Percentiles rank a stretch among this genome's conserved stretches.
Evolutionary conservation across 2,113 vertebrate species (phyloP).

Genomic region (Hypanus sabinus): DNA sequence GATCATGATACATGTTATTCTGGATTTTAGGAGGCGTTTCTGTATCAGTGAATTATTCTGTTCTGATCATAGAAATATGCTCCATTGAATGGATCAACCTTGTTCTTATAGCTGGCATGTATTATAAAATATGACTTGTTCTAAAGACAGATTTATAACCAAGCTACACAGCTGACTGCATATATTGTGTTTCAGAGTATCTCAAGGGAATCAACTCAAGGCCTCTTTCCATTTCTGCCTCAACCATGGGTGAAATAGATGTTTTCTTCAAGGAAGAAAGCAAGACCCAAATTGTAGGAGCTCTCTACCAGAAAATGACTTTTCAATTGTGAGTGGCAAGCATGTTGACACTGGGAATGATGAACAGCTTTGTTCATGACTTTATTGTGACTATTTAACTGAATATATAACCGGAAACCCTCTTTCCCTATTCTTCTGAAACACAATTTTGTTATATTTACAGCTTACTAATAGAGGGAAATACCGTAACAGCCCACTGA

Average conservation of each 20-base stretch:
- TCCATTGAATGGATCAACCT: neutral
- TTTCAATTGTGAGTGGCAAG: neutral
- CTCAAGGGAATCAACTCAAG: neutral
- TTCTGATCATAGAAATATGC: neutral
- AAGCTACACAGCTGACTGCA: neutral
- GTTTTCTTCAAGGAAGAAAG: neutral
- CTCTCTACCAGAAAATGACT: neutral
- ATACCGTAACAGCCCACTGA: neutral
- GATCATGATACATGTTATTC: neutral
- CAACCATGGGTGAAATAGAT: neutral
- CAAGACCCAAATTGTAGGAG: neutral
- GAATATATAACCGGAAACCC: neutral
- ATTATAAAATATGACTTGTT: neutral
- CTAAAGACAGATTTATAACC: neutral
- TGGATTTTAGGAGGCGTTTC: neutral
- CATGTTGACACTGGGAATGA: neutral
- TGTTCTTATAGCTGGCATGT: neutral
- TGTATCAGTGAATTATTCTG: neutral
- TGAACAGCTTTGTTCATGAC: neutral
- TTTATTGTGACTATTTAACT: neutral
- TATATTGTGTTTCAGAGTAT: neutral
- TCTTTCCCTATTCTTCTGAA: neutral
- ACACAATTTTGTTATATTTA: neutral
- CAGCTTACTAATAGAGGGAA: neutral
- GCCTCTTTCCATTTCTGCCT: neutral